These are phyloP conservation scores for Alethe diademata DNA, from an alignment of 2,113 vertebrate genomes.

Conservation along the genomic window DNA sequence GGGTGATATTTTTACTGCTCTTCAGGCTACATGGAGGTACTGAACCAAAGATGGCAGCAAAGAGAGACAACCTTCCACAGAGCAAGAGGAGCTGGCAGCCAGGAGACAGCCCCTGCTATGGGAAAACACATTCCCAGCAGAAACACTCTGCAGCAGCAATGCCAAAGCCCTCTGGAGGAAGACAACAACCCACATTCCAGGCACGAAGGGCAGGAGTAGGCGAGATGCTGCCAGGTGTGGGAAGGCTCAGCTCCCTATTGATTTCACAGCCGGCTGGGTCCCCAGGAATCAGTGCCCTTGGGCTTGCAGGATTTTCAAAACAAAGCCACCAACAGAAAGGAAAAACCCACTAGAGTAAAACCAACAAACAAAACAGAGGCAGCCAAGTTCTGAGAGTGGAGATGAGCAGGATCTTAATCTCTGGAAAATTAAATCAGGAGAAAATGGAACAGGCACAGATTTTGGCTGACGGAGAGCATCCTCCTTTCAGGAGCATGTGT, in stretches of 20 bases:
- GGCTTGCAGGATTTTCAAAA: not conserved
- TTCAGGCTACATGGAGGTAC: not conserved
- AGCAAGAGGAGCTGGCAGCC: not conserved
- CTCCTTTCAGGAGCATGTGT: not conserved
- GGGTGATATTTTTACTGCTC: not conserved
- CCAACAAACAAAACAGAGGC: not conserved
- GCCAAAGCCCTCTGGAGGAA: not conserved
- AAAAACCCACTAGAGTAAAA: conserved; percentile 27
- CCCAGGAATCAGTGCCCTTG: not conserved
- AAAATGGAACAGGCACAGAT: conserved; percentile 64
- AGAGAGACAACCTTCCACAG: not conserved
- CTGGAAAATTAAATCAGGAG: conserved; percentile 78
- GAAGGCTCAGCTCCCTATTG: not conserved
- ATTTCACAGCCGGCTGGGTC: not conserved
- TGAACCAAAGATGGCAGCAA: not conserved
- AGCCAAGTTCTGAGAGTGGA: conserved; percentile 34
- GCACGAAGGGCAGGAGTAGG: not conserved
- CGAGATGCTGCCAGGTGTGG: not conserved
- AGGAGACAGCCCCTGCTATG: not conserved
- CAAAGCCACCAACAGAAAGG: not conserved
- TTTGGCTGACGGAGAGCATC: conserved; percentile 16
- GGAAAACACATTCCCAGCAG: not conserved
- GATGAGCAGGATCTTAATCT: conserved; percentile 71
- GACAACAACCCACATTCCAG: not conserved
- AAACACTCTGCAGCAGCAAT: not conserved